Percentiles rank a stretch among this genome's conserved stretches.
Evolutionary conservation across 2,888 invertebrate genomes (phyloP).

Genomic region (Fabriciana adippe): DNA sequence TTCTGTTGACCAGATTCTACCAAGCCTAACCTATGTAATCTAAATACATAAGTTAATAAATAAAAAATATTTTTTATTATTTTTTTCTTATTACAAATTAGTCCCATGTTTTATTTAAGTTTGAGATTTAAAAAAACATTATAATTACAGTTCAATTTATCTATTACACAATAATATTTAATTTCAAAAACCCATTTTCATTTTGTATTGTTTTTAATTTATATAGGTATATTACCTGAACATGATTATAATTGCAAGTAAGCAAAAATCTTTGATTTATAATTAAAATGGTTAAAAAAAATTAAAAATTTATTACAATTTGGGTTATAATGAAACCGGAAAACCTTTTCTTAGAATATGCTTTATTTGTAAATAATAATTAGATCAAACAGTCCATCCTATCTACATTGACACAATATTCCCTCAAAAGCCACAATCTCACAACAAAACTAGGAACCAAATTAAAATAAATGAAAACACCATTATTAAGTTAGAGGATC

Average conservation of each 20-base stretch:
- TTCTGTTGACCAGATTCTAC: slow-evolving; percentile 52
- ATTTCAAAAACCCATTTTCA: too few species aligned
- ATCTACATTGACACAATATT: slow-evolving; percentile 69
- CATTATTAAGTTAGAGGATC: background rate
- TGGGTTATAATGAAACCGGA: slow-evolving; percentile 27
- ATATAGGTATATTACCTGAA: too few species aligned
- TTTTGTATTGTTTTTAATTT: too few species aligned
- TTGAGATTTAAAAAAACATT: too few species aligned
- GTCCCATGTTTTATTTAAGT: background rate
- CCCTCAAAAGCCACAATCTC: slow-evolving; percentile 55
- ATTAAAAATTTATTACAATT: background rate
- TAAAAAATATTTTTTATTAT: slow-evolving; percentile 22
- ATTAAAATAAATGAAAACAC: slow-evolving; percentile 11
- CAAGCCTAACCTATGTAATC: slow-evolving; percentile 47
- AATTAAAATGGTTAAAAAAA: too few species aligned
- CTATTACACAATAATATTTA: too few species aligned
- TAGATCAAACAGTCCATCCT: slow-evolving; percentile 51
- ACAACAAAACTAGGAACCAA: slow-evolving; percentile 33
- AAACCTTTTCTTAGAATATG: slow-evolving; percentile 51
- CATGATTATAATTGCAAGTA: too few species aligned
- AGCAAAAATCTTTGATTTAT: too few species aligned
- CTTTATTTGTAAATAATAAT: slow-evolving; percentile 62
- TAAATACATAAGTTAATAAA: slow-evolving; percentile 44
- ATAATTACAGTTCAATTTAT: too few species aligned
- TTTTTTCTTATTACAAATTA: slow-evolving; percentile 10